A percentile compares a stretch with the other conserved stretches of the same genome.
Evolutionary conservation across 2,113 vertebrate species (phyloP).

Genomic region (Dromaius novaehollandiae): DNA sequence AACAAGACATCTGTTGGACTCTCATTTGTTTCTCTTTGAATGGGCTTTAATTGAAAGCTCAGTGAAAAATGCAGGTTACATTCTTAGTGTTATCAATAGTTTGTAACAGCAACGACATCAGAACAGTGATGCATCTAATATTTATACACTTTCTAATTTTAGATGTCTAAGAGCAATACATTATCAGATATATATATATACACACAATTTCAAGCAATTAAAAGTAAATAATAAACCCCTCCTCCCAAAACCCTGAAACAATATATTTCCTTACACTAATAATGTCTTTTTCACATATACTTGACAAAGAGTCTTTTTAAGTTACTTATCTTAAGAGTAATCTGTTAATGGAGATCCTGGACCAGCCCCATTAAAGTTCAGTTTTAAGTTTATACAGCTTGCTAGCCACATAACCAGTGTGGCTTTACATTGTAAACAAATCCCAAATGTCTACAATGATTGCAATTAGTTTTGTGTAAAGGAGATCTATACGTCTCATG

Average conservation of each 20-base stretch:
- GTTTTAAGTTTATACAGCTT: conserved; percentile 80
- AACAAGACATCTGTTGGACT: conserved; percentile 71
- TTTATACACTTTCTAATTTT: conserved; percentile 79
- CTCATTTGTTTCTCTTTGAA: conserved; percentile 76
- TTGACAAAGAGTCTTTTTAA: conserved; percentile 78
- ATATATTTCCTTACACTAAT: conserved; percentile 76
- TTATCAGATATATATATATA: conserved; percentile 80
- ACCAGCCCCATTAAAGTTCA: conserved; percentile 78
- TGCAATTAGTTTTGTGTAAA: conserved; percentile 56
- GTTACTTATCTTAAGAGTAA: conserved; percentile 78
- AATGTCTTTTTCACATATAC: conserved; percentile 73
- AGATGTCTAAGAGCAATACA: conserved; percentile 81
- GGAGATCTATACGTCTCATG: conserved; percentile 43
- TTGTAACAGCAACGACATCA: conserved; percentile 76
- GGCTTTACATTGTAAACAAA: conserved; percentile 75
- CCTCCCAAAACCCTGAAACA: conserved; percentile 74
- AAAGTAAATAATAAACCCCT: conserved; percentile 81
- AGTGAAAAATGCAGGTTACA: conserved; percentile 84
- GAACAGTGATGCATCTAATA: conserved; percentile 76
- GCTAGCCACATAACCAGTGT: conserved; percentile 78
- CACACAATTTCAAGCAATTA: conserved; percentile 80
- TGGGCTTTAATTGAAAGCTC: conserved; percentile 83
- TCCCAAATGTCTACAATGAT: conserved; percentile 69
- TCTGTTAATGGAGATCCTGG: conserved; percentile 75
- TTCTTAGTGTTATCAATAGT: conserved; percentile 78